phyloP scores from a whole-genome alignment of 2,113 vertebrate genomes.

The Columba janthina region DNA sequence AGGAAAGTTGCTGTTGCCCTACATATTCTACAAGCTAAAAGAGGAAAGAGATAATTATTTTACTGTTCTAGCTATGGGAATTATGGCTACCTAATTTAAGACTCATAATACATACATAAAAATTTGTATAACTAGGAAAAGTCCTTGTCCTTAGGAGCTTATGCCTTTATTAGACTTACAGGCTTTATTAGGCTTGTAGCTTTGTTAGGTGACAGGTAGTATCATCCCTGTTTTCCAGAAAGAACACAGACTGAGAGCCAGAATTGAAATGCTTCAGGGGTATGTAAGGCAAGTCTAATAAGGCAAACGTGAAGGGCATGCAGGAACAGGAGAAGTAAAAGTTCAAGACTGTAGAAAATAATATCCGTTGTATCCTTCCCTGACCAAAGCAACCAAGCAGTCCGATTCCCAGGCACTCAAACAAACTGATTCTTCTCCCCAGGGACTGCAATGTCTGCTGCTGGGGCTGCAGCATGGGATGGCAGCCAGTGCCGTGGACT shows the following conservation, averaged over 20 bases:
- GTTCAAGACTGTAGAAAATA: not conserved
- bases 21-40: not conserved
- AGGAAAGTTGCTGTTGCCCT: not conserved
- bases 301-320: not conserved
- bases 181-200: not conserved
- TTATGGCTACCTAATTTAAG: not conserved
- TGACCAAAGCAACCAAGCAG: not conserved
- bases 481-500: not conserved
- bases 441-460: not conserved
- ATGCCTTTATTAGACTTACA: not conserved
- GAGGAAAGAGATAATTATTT: not conserved
- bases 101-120: not conserved
- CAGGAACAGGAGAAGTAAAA: not conserved
- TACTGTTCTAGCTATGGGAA: not conserved
- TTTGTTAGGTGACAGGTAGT: not conserved
- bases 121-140: not conserved
- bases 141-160: not conserved
- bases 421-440: not conserved
- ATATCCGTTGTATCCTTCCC: not conserved
- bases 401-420: not conserved
- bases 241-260: not conserved
- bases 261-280: not conserved
- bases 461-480: not conserved
- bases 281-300: not conserved
- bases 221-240: not conserved